A percentile compares a stretch with the other conserved stretches of the same genome.
Conservation (phyloP, 2,113 vertebrate genomes). For the Dinomys branickii region DNA sequence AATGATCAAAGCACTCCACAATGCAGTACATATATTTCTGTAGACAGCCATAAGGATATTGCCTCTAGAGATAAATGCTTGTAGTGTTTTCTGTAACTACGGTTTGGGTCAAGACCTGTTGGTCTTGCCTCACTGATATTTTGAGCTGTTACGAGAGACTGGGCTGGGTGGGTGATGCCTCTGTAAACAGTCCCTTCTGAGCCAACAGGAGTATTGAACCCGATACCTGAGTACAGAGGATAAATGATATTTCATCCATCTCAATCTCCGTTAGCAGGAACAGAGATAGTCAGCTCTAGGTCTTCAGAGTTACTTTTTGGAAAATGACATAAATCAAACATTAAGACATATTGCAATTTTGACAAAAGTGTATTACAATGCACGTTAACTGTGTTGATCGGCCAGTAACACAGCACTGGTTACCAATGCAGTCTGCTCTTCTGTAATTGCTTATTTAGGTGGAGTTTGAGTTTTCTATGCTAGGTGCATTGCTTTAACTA, state of each 20-base stretch:
- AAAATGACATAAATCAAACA: slow-evolving; percentile 82
- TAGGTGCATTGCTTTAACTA: slow-evolving; percentile 78
- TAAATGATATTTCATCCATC: slow-evolving; percentile 65
- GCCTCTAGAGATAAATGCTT: slow-evolving; percentile 53
- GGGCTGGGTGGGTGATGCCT: neutral
- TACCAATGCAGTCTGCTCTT: slow-evolving; percentile 76
- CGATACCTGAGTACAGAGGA: slow-evolving; percentile 63
- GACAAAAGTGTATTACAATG: slow-evolving; percentile 81
- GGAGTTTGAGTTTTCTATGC: slow-evolving; percentile 83
- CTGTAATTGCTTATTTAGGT: slow-evolving; percentile 81
- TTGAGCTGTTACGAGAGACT: slow-evolving; percentile 43
- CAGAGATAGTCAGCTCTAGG: slow-evolving; percentile 61
- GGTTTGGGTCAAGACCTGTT: slow-evolving; percentile 51
- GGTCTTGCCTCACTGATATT: slow-evolving; percentile 70
- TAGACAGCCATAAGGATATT: slow-evolving; percentile 43
- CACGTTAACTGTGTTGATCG: slow-evolving; percentile 81
- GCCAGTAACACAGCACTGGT: slow-evolving; percentile 70
- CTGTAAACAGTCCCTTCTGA: slow-evolving; percentile 61
- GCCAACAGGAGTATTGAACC: slow-evolving; percentile 18
- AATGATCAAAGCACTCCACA: neutral
- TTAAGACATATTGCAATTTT: slow-evolving; percentile 81
- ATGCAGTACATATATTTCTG: slow-evolving; percentile 42
- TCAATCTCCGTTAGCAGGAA: slow-evolving; percentile 71
- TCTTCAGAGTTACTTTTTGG: slow-evolving; percentile 74
- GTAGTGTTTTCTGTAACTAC: slow-evolving; percentile 69